phyloP scores from a whole-genome alignment of 2,113 vertebrate species.

The Barnardius zonarius region DNA sequence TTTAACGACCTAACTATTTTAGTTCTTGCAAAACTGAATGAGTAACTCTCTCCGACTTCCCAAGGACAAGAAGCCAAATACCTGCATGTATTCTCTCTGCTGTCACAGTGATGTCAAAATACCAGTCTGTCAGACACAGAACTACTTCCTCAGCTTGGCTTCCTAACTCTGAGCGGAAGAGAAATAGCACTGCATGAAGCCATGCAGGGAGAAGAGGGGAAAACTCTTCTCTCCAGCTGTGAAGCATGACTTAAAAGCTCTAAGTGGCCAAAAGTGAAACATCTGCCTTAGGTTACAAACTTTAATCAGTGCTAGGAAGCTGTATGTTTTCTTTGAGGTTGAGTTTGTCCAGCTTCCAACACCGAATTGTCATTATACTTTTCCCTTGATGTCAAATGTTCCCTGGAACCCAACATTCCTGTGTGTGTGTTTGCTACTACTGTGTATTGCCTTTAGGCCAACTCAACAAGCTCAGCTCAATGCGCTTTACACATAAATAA shows the following conservation, averaged over 20 bases:
- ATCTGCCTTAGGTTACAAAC: background rate
- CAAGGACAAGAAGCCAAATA: conserved; percentile 16
- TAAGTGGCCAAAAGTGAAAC: background rate
- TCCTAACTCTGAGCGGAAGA: background rate
- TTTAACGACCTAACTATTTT: conserved; percentile 54
- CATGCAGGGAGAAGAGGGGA: background rate
- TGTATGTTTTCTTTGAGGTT: background rate
- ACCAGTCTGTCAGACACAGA: background rate
- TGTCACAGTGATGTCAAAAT: background rate
- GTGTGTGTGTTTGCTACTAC: background rate
- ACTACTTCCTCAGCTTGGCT: background rate
- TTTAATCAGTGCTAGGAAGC: background rate
- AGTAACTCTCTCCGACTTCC: background rate
- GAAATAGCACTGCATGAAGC: background rate
- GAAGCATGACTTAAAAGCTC: background rate
- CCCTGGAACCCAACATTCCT: background rate
- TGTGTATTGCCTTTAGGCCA: background rate
- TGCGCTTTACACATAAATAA: background rate
- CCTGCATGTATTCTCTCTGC: background rate
- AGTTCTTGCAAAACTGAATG: background rate
- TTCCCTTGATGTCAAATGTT: background rate
- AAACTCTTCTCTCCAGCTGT: background rate
- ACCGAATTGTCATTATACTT: background rate
- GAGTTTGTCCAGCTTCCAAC: background rate
- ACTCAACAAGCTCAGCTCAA: background rate